Percentiles rank a stretch among this genome's conserved stretches.
These are phyloP conservation scores for Dreissena polymorpha DNA, from an alignment of 1,140 invertebrate genomes.

Conservation along the genomic window DNA sequence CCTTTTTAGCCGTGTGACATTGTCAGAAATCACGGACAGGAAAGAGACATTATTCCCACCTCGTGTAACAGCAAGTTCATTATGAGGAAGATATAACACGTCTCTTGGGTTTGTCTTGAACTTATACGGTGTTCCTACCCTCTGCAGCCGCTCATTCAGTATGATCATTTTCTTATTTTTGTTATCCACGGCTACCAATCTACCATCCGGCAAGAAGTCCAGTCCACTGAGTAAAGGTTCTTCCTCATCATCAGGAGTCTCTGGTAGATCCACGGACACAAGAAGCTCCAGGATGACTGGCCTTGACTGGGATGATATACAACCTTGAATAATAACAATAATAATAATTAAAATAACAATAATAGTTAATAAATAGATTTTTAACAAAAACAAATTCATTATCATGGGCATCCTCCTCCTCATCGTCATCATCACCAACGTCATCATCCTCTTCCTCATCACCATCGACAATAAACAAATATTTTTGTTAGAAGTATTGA, in stretches of 20 bases:
- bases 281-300: too few relatives aligned
- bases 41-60: not conserved
- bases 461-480: too few relatives aligned
- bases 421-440: too few relatives aligned
- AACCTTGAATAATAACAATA: too few relatives aligned
- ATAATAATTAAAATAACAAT: too few relatives aligned
- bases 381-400: too few relatives aligned
- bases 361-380: too few relatives aligned
- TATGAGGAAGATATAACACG: not conserved
- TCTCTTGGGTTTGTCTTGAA: not conserved
- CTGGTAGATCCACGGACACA: slow-evolving; percentile 6
- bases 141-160: not conserved
- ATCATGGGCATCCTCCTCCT: too few relatives aligned
- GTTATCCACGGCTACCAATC: not conserved
- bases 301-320: too few relatives aligned
- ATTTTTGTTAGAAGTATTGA: too few relatives aligned
- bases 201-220: slow-evolving; percentile 2
- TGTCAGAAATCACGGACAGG: not conserved
- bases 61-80: not conserved
- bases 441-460: too few relatives aligned
- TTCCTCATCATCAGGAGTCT: not conserved
- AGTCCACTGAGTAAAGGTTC: not conserved
- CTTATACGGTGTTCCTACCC: not conserved
- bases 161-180: not conserved
- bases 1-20: not conserved